A percentile compares a stretch with the other conserved stretches of the same genome.
Conservation (phyloP, 2,113 vertebrate genomes). For the Oenanthe oenanthe region DNA sequence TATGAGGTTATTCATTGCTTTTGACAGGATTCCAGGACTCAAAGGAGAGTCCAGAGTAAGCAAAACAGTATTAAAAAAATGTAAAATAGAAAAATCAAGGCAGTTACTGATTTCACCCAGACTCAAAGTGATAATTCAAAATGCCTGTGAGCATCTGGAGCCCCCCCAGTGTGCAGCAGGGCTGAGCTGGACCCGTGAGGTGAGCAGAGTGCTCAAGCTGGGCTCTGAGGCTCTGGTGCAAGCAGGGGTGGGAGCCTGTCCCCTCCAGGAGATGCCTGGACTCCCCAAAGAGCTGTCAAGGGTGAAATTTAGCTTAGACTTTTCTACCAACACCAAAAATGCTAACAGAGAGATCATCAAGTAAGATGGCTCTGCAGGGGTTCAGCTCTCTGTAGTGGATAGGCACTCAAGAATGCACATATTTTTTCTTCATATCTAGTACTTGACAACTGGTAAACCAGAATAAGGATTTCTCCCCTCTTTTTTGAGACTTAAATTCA, state of each 20-base stretch:
- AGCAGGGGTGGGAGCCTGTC: background rate
- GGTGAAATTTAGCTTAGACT: background rate
- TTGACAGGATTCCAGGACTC: background rate
- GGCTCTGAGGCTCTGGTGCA: background rate
- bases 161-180: no score
- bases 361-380: background rate
- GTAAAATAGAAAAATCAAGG: background rate
- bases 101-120: background rate
- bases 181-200: background rate
- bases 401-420: background rate
- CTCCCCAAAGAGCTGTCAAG: background rate
- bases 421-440: background rate
- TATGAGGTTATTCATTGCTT: background rate
- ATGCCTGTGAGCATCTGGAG: background rate
- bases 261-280: background rate
- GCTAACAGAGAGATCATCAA: background rate
- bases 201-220: rapidly evolving
- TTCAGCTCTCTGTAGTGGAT: background rate
- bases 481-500: background rate
- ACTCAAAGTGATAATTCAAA: background rate
- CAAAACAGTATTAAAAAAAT: background rate
- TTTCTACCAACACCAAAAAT: background rate
- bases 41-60: background rate
- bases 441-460: background rate
- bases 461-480: background rate